These are phyloP conservation scores for Dicranocentrus wangi DNA, from an alignment of 2,888 invertebrate genomes.

Conservation along the genomic window DNA sequence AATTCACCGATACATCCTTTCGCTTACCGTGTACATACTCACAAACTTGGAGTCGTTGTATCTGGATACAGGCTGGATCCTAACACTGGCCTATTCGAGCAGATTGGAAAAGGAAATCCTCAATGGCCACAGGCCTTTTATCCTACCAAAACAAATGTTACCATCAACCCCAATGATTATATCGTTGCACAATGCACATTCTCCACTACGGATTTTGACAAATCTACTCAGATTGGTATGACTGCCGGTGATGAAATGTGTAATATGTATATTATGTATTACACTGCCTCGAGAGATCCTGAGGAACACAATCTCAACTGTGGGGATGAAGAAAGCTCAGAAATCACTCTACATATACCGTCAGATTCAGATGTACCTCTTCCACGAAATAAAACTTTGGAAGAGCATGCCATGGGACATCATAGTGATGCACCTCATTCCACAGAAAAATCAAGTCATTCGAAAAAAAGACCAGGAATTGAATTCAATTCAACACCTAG, in stretches of 20 bases:
- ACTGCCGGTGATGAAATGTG: constrained; percentile 77
- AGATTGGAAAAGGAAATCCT: constrained; percentile 77
- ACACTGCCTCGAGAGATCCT: constrained; percentile 74
- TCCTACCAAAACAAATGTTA: constrained; percentile 75
- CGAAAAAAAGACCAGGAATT: constrained; percentile 72
- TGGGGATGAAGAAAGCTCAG: constrained; percentile 69
- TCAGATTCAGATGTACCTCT: constrained; percentile 75
- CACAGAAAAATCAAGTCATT: constrained; percentile 63
- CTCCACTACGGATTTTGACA: constrained; percentile 75
- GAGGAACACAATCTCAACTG: constrained; percentile 71
- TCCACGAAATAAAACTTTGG: constrained; percentile 76
- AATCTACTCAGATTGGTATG: constrained; percentile 73
- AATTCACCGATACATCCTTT: constrained; percentile 76
- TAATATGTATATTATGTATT: constrained; percentile 77
- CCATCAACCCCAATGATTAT: constrained; percentile 76
- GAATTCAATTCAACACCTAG: constrained; percentile 45
- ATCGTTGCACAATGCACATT: constrained; percentile 78
- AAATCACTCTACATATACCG: constrained; percentile 74
- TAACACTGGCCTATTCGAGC: constrained; percentile 73
- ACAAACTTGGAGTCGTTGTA: constrained; percentile 76
- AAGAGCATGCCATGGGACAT: constrained; percentile 74
- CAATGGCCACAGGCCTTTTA: constrained; percentile 80
- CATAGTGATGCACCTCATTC: neutral
- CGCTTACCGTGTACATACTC: constrained; percentile 79
- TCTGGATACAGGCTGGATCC: constrained; percentile 75